phyloP scores from a whole-genome alignment of 2,113 vertebrate species.

The Laterallus jamaicensis region DNA sequence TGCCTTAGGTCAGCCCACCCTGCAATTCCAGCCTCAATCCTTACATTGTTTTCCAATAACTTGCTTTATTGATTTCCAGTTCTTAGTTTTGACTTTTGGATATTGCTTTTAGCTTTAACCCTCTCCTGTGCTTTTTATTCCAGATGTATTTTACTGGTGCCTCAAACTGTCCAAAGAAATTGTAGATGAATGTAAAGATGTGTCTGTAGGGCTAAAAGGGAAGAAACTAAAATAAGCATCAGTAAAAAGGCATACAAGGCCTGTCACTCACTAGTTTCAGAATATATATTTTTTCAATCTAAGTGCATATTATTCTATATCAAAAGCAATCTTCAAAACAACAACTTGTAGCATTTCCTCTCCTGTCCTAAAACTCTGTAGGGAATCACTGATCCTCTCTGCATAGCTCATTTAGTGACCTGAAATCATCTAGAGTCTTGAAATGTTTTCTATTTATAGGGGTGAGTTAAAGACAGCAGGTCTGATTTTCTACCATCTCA shows the following conservation, averaged over 20 bases:
- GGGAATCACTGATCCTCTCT: not conserved
- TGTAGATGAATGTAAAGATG: not conserved
- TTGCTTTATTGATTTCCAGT: conserved; percentile 6
- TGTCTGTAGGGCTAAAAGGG: not conserved
- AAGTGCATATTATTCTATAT: not conserved
- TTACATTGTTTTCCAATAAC: conserved; percentile 27
- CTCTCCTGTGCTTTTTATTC: not conserved
- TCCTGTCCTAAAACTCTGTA: not conserved
- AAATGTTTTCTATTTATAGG: not conserved
- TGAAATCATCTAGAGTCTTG: not conserved
- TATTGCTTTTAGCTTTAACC: conserved; percentile 8
- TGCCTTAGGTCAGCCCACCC: not conserved
- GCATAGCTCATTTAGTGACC: not conserved
- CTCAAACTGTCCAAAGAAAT: not conserved
- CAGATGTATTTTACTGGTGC: not conserved
- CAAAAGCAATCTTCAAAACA: not conserved
- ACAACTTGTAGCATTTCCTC: not conserved
- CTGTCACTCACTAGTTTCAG: not conserved
- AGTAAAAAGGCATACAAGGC: not conserved
- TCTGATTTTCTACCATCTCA: not conserved
- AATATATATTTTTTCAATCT: not conserved
- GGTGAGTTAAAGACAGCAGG: not conserved
- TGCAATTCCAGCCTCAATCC: not conserved
- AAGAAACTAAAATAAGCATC: not conserved
- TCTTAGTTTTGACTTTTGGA: not conserved